Conservation (phyloP, 1,140 invertebrate genomes). For the Bombus pyrosoma region DNA sequence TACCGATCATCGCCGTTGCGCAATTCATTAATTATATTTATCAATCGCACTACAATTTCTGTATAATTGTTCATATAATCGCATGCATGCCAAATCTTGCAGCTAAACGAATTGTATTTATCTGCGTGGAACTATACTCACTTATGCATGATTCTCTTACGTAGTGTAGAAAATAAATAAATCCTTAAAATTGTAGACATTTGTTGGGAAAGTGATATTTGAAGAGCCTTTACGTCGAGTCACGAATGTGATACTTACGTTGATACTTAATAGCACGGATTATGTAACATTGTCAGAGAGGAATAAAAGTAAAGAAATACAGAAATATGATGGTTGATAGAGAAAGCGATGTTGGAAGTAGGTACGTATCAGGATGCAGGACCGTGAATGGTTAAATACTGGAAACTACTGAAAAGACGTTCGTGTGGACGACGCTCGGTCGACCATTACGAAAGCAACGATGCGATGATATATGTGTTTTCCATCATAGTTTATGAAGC, state of each 20-base stretch:
- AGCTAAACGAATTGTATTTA: too few relatives aligned
- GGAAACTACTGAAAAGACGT: constrained; percentile 1
- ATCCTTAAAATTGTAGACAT: too few relatives aligned
- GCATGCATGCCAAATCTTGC: too few relatives aligned
- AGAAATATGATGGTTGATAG: neutral
- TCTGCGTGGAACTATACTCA: too few relatives aligned
- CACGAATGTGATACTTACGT: neutral
- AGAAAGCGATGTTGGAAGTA: neutral
- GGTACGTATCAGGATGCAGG: neutral
- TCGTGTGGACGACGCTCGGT: constrained; percentile 14
- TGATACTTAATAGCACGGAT: neutral
- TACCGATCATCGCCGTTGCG: neutral
- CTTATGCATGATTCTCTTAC: too few relatives aligned
- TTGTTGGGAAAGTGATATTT: neutral
- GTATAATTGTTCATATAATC: neutral
- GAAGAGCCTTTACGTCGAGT: neutral
- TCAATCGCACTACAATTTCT: neutral
- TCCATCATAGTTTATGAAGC: constrained; percentile 66
- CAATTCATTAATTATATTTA: neutral
- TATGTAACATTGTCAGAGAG: neutral
- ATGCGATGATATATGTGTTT: constrained; percentile 67
- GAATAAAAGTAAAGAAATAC: neutral
- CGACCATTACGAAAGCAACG: constrained; percentile 63
- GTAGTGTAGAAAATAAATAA: too few relatives aligned
- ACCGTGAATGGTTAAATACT: constrained; percentile 4